A percentile compares a stretch with the other conserved stretches of the same genome.
phyloP scores from a whole-genome alignment of 2,888 invertebrate genomes.

The Ornithoptera priamus region DNA sequence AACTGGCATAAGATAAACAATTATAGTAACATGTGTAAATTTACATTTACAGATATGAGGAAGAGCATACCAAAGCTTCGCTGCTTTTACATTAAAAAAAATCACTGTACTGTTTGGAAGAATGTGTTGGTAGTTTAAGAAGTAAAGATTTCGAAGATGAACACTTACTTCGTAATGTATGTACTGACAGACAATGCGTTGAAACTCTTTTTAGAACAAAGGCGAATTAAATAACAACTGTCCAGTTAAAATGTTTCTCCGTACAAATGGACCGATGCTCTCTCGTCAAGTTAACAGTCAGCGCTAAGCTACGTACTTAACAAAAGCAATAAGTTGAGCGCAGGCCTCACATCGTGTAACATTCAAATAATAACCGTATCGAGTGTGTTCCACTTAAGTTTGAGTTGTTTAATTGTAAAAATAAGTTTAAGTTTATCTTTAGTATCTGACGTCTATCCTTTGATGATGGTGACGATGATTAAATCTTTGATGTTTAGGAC shows the following conservation, averaged over 20 bases:
- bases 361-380: slow-evolving; percentile 17
- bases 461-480: no score
- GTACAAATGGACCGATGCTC: slow-evolving; percentile 11
- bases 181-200: not conserved
- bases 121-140: no score
- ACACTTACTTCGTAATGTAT: not conserved
- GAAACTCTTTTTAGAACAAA: slow-evolving; percentile 6
- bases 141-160: not conserved
- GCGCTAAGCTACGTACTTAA: slow-evolving; percentile 4
- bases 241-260: slow-evolving; percentile 1
- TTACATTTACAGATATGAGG: no score
- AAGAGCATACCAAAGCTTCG: no score
- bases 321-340: slow-evolving; percentile 17
- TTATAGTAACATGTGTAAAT: no score
- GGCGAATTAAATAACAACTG: slow-evolving; percentile 1
- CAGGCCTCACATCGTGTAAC: slow-evolving; percentile 14
- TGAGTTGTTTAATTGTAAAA: not conserved
- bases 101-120: no score
- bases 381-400: slow-evolving; percentile 15
- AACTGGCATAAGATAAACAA: no score
- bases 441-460: no score
- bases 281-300: not conserved
- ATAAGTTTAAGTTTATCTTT: no score
- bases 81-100: no score
- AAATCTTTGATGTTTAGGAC: no score